phyloP scores from a whole-genome alignment of 35 echinoderm and acorn worm genomes.

The Holothuria glaberrima region DNA sequence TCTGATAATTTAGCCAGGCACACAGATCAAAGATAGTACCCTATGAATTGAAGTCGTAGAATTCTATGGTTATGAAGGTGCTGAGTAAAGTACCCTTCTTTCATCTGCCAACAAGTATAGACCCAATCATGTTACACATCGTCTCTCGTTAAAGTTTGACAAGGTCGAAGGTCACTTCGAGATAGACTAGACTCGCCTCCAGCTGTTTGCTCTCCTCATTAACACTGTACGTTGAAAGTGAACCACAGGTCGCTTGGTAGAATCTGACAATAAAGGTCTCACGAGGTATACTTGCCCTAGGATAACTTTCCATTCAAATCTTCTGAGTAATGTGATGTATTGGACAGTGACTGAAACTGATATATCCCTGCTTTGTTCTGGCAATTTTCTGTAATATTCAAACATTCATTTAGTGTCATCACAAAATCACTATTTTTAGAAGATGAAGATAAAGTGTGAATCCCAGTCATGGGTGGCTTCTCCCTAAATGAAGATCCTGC shows the following conservation, averaged over 20 bases:
- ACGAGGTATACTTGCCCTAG: slow-evolving; percentile 21
- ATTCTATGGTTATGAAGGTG: no score
- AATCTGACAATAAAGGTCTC: slow-evolving; percentile 39
- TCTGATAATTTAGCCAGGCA: no score
- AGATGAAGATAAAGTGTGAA: no score
- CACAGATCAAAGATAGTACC: no score
- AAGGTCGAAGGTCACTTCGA: slow-evolving; percentile 27
- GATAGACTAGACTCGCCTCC: slow-evolving; percentile 15
- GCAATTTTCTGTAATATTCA: no score
- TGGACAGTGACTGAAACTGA: slow-evolving; percentile 28
- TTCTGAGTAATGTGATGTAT: slow-evolving; percentile 20
- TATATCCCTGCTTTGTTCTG: not conserved
- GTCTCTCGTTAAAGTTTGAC: slow-evolving; percentile 38
- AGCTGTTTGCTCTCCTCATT: slow-evolving; percentile 48
- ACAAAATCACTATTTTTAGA: no score
- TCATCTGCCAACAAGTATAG: no score
- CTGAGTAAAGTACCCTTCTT: no score
- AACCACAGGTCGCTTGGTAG: slow-evolving; percentile 13
- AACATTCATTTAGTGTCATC: no score
- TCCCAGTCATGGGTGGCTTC: no score
- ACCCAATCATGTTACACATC: not conserved
- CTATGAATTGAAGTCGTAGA: no score
- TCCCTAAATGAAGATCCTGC: no score
- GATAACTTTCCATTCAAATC: slow-evolving; percentile 23
- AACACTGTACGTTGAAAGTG: slow-evolving; percentile 29